A percentile compares a stretch with the other conserved stretches of the same genome.
phyloP scores from a whole-genome alignment of 2,113 vertebrate genomes.

The Amazona vittata region DNA sequence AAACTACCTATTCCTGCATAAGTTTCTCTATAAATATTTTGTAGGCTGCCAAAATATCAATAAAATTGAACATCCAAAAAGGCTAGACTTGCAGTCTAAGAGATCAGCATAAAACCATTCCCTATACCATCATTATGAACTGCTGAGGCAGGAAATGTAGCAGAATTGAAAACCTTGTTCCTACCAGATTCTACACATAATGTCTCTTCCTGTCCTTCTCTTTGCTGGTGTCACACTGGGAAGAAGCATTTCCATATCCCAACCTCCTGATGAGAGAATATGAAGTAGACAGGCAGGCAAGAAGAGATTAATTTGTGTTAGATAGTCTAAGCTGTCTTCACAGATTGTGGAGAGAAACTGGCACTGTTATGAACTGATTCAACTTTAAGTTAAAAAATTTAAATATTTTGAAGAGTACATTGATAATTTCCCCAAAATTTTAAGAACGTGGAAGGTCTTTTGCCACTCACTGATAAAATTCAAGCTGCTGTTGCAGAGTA shows the following conservation, averaged over 20 bases:
- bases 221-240: background rate
- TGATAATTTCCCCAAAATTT: background rate
- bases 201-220: background rate
- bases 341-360: background rate
- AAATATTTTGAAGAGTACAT: background rate
- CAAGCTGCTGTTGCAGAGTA: background rate
- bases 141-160: background rate
- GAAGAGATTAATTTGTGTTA: background rate
- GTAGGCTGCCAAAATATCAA: background rate
- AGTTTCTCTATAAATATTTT: background rate
- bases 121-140: background rate
- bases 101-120: background rate
- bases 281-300: background rate
- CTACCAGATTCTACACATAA: background rate
- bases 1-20: background rate
- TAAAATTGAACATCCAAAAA: background rate
- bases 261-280: background rate
- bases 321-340: background rate
- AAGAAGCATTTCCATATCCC: background rate
- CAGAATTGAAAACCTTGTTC: background rate
- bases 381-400: background rate
- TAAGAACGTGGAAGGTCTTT: background rate
- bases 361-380: background rate
- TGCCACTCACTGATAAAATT: background rate
- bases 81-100: background rate